A percentile compares a stretch with the other conserved stretches of the same genome.
Evolutionary conservation across 2,888 invertebrate species (phyloP).

Genomic region (Ypsolopha scabrella): DNA sequence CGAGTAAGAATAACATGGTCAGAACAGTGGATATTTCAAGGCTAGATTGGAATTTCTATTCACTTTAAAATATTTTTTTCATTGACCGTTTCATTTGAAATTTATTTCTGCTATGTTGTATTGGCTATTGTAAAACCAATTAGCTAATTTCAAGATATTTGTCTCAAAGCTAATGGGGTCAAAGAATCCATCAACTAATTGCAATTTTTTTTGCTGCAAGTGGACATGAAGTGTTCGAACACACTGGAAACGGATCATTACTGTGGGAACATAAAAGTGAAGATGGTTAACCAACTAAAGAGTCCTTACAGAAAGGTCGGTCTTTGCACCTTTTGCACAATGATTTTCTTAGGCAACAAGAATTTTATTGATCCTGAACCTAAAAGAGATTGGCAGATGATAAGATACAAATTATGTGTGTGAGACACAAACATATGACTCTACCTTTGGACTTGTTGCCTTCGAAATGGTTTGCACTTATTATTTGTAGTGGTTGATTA

Average conservation of each 20-base stretch:
- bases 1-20: no score
- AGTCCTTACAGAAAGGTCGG: constrained; percentile 62
- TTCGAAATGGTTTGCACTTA: neutral
- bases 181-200: constrained; percentile 4
- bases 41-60: no score
- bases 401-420: neutral
- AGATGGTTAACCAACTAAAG: constrained; percentile 58
- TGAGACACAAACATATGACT: no score
- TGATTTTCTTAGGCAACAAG: constrained; percentile 41
- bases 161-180: neutral
- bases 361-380: neutral
- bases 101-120: no score
- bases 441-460: neutral
- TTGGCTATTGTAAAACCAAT: neutral
- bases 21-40: no score
- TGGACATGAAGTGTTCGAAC: constrained; percentile 64
- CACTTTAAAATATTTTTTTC: no score
- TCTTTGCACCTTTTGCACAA: constrained; percentile 15
- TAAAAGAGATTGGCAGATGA: neutral
- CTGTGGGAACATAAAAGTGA: constrained; percentile 57
- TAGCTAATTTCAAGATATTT: constrained; percentile 1
- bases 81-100: no score
- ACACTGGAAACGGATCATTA: constrained; percentile 52
- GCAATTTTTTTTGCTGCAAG: constrained; percentile 36
- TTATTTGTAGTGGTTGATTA: neutral